These are phyloP conservation scores for Drosophila aldrichi DNA, from an alignment of 2,888 invertebrate genomes.

Conservation along the genomic window DNA sequence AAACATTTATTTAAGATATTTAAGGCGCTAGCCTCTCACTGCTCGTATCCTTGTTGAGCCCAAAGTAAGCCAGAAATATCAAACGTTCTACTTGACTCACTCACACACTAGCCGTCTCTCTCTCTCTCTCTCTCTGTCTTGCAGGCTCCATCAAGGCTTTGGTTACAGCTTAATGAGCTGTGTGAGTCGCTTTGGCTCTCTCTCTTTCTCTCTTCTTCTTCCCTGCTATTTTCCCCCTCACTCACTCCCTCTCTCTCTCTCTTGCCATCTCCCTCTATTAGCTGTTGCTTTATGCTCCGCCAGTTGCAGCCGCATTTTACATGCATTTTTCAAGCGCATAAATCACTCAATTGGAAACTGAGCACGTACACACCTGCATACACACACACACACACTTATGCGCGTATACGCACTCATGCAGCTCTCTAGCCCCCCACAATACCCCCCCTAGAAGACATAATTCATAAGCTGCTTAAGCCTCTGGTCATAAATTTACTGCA, in stretches of 20 bases:
- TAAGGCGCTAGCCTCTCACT: background rate
- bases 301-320: conserved; percentile 51
- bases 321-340: conserved; percentile 74
- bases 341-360: conserved; percentile 80
- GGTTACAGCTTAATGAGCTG: conserved; percentile 40
- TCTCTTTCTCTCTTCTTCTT: background rate
- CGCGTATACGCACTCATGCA: background rate
- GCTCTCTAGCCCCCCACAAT: background rate
- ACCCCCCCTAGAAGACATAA: conserved; percentile 50
- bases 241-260: background rate
- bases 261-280: background rate
- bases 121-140: background rate
- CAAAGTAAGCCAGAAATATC: background rate
- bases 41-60: background rate
- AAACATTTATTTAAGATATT: conserved; percentile 46
- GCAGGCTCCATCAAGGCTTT: conserved; percentile 22
- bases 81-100: background rate
- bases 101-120: background rate
- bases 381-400: conserved; percentile 2
- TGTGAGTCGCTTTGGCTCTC: conserved; percentile 7
- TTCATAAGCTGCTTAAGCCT: conserved; percentile 79
- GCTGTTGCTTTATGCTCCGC: conserved; percentile 35
- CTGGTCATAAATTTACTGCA: conserved; percentile 70
- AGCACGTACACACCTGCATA: conserved; percentile 37
- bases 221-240: background rate